Conservation (phyloP, 2,888 invertebrate genomes). For the Ectemnius continuus region DNA sequence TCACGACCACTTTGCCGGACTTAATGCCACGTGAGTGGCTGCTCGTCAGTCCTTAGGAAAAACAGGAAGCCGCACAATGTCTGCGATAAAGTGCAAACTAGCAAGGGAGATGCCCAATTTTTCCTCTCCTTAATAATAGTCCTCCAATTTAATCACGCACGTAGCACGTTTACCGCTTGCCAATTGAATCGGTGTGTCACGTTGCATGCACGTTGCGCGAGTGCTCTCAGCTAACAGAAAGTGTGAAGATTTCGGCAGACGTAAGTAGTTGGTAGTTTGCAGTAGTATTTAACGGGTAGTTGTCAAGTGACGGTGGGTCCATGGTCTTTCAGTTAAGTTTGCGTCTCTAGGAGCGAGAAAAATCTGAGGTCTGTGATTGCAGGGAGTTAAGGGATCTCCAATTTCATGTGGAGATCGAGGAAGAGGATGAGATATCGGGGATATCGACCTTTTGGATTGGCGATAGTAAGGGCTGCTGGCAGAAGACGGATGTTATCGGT, state of each 20-base stretch:
- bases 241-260: too few species aligned
- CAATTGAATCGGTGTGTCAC: neutral
- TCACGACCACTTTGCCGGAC: slow-evolving; percentile 3
- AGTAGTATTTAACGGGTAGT: neutral
- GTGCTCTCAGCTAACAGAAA: neutral
- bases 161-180: neutral
- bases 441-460: slow-evolving; percentile 67
- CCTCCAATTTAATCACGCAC: neutral
- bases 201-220: neutral
- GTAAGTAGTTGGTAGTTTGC: neutral
- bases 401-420: slow-evolving; percentile 56
- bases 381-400: slow-evolving; percentile 61
- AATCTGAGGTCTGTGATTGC: slow-evolving; percentile 34
- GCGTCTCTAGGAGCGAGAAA: neutral
- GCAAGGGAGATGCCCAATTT: slow-evolving; percentile 43
- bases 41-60: slow-evolving; percentile 17
- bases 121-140: slow-evolving; percentile 2
- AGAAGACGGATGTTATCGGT: slow-evolving; percentile 52
- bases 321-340: neutral
- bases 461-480: slow-evolving; percentile 56
- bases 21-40: slow-evolving; percentile 13
- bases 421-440: slow-evolving; percentile 53
- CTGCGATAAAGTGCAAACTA: slow-evolving; percentile 70
- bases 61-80: slow-evolving; percentile 56
- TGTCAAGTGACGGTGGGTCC: neutral